A percentile compares a stretch with the other conserved stretches of the same genome.
These are phyloP conservation scores for Harpagoxenus sublaevis DNA, from an alignment of 2,888 invertebrate genomes.

Conservation along the genomic window DNA sequence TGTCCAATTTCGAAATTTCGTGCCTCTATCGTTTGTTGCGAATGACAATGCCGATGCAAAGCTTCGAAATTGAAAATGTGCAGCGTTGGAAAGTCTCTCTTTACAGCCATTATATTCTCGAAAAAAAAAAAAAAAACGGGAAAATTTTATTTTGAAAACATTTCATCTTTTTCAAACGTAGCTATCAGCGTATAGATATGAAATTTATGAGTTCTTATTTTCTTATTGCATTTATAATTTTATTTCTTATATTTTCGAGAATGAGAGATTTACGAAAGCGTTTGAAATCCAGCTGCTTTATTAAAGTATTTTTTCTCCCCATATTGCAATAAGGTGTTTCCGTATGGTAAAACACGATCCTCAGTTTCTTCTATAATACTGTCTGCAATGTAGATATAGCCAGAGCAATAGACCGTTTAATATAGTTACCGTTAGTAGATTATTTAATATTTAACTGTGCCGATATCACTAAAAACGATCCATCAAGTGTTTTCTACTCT, in stretches of 20 bases:
- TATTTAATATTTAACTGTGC: not conserved
- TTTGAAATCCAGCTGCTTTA: not conserved
- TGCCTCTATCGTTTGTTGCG: slow-evolving; percentile 8
- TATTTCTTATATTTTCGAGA: slow-evolving; percentile 3
- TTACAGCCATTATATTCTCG: not conserved
- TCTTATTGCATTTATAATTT: slow-evolving; percentile 2
- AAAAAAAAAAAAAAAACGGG: not conserved
- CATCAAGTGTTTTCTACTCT: not conserved
- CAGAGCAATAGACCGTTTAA: not conserved
- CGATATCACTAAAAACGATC: not conserved
- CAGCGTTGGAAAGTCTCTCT: not conserved
- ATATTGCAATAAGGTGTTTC: not conserved
- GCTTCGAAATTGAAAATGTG: slow-evolving; percentile 33
- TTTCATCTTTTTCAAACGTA: not conserved
- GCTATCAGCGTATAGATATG: not conserved
- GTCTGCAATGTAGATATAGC: not conserved
- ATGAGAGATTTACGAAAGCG: not conserved
- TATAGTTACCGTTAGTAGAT: not conserved
- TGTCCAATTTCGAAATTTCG: slow-evolving; percentile 43
- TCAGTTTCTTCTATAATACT: not conserved
- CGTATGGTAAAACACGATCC: not conserved
- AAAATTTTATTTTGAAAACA: not conserved
- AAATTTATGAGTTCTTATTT: not conserved
- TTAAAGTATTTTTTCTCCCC: not conserved
- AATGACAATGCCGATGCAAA: slow-evolving; percentile 29